Conservation (phyloP, 2,888 invertebrate species). For the Ephialtes manifestator region DNA sequence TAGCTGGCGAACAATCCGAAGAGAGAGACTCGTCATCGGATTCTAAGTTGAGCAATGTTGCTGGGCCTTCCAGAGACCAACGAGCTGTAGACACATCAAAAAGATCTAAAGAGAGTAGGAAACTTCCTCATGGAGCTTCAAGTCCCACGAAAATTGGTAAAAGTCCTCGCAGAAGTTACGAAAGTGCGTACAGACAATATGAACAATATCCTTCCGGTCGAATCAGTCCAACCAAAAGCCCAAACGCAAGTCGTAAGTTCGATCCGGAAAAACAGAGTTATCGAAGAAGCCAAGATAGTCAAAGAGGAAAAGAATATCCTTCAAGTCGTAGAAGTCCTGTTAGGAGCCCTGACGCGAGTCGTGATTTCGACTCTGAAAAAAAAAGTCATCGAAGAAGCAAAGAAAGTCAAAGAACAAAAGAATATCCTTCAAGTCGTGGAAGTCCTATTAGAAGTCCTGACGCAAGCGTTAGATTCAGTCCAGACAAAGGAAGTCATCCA, state of each 20-base stretch:
- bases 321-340: not conserved
- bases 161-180: constrained; percentile 23
- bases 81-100: not conserved
- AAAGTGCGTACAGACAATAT: not conserved
- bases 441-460: constrained; percentile 16
- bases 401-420: constrained; percentile 4
- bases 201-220: constrained; percentile 18
- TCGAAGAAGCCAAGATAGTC: constrained; percentile 37
- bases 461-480: no score
- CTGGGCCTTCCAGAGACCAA: constrained; percentile 34
- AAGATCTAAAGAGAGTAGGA: constrained; percentile 31
- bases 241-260: not conserved
- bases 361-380: not conserved
- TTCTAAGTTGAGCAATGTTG: constrained; percentile 5
- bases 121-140: not conserved
- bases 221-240: not conserved
- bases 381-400: constrained; percentile 33
- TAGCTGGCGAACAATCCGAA: constrained; percentile 25
- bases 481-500: no score
- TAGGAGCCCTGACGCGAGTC: constrained; percentile 12
- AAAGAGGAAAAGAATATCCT: not conserved
- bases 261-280: constrained; percentile 13
- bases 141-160: constrained; percentile 5
- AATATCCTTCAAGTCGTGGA: not conserved
- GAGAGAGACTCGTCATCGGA: constrained; percentile 37